Percentiles rank a stretch among this genome's conserved stretches.
Conservation (phyloP, 2,888 invertebrate genomes). For the Agriopis marginaria region DNA sequence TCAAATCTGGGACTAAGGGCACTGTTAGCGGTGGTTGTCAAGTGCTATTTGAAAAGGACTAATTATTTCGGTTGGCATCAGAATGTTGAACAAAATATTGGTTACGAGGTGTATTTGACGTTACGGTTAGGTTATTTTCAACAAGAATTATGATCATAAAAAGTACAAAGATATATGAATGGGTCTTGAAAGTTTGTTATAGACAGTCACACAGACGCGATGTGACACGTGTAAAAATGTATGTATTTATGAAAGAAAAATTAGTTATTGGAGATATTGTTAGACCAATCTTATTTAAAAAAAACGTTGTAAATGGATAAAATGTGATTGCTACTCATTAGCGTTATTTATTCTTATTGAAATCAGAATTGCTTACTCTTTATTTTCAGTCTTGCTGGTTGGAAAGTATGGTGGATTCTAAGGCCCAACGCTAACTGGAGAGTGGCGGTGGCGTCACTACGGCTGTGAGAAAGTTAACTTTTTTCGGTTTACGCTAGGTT, state of each 20-base stretch:
- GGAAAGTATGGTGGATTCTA: neutral
- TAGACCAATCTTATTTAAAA: conserved; percentile 68
- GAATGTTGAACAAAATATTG: conserved; percentile 74
- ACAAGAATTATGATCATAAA: conserved; percentile 71
- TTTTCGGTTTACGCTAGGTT: too few relatives aligned
- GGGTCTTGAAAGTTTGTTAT: conserved; percentile 62
- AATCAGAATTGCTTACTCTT: conserved; percentile 20
- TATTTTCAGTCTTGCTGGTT: conserved; percentile 4
- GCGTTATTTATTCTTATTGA: conserved; percentile 42
- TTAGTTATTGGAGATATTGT: conserved; percentile 60
- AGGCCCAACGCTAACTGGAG: neutral
- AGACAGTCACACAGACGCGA: conserved; percentile 59
- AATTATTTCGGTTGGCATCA: conserved; percentile 68
- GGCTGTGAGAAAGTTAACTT: too few relatives aligned
- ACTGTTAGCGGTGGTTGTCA: too few relatives aligned
- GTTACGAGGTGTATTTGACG: conserved; percentile 70
- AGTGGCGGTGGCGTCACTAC: too few relatives aligned
- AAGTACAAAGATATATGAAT: conserved; percentile 79
- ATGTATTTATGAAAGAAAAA: conserved; percentile 65
- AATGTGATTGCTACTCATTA: conserved; percentile 74
- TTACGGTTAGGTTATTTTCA: conserved; percentile 73
- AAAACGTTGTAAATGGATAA: conserved; percentile 55
- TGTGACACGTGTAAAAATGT: conserved; percentile 70
- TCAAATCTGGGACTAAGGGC: too few relatives aligned
- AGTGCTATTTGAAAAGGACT: too few relatives aligned